Percentiles rank a stretch among this genome's conserved stretches.
These are phyloP conservation scores for Phyllotreta cruciferae DNA, from an alignment of 2,888 invertebrate species.

Conservation along the genomic window DNA sequence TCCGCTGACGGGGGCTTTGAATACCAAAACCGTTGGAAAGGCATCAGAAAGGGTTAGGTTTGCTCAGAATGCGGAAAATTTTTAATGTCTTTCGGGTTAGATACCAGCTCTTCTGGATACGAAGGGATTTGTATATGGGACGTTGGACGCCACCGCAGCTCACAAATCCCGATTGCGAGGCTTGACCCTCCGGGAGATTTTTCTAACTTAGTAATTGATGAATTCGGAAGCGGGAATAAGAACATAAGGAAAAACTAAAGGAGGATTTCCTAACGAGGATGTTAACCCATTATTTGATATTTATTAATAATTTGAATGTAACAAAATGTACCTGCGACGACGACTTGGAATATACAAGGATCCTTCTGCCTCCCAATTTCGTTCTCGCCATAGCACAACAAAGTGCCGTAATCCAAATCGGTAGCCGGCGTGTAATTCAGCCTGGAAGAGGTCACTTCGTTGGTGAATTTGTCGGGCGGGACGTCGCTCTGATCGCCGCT, in stretches of 20 bases:
- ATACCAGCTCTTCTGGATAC: no score
- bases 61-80: constrained; percentile 15
- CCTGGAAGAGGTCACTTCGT: constrained; percentile 72
- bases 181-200: no score
- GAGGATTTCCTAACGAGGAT: no score
- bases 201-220: no score
- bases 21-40: constrained; percentile 41
- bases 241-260: no score
- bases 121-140: no score
- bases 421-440: constrained; percentile 86
- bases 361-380: constrained; percentile 82
- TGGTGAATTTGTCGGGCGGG: constrained; percentile 71
- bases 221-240: no score
- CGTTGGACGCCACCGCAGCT: no score
- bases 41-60: constrained; percentile 17
- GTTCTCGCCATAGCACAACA: constrained; percentile 87
- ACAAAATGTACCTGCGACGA: constrained; percentile 86
- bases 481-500: constrained; percentile 85
- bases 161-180: no score
- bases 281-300: no score
- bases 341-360: constrained; percentile 86
- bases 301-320: no score
- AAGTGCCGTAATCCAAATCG: constrained; percentile 88
- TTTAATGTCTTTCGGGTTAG: not conserved
- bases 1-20: constrained; percentile 34